phyloP scores from a whole-genome alignment of 2,888 invertebrate genomes.

The Hydrotaea diabolus region DNA sequence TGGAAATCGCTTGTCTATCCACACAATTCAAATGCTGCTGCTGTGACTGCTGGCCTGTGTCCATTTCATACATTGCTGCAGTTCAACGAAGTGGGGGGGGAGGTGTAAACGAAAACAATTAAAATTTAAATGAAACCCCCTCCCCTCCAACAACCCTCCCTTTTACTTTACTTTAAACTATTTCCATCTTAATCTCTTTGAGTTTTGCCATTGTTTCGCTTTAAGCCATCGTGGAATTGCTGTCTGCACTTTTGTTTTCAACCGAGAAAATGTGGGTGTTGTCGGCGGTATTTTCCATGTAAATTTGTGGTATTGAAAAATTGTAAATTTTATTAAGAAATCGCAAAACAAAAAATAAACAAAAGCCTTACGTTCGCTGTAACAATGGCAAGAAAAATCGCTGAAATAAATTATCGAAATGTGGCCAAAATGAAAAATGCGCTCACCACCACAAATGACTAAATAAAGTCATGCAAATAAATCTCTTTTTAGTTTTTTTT shows the following conservation, averaged over 20 bases:
- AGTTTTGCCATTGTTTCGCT: background rate
- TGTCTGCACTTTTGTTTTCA: background rate
- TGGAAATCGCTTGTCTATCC: background rate
- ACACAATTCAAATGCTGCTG: background rate
- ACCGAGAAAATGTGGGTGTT: slow-evolving; percentile 28
- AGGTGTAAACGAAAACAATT: slow-evolving; percentile 7
- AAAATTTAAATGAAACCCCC: background rate
- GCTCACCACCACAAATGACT: slow-evolving; percentile 52
- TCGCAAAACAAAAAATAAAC: background rate
- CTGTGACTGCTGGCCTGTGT: background rate
- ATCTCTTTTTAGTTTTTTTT: slow-evolving; percentile 19
- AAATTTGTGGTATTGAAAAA: background rate
- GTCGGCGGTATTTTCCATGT: background rate
- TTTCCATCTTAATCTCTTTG: background rate
- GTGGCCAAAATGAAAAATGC: slow-evolving; percentile 6
- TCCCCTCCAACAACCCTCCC: background rate
- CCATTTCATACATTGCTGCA: background rate
- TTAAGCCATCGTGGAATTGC: background rate
- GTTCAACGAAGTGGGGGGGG: background rate
- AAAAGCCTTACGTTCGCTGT: background rate
- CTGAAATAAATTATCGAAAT: slow-evolving; percentile 58
- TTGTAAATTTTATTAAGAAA: background rate
- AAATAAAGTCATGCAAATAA: slow-evolving; percentile 63
- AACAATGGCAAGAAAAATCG: slow-evolving; percentile 33
- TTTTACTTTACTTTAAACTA: background rate